Evolutionary conservation across 64 coral and sea anemone genomes (phyloP).

Genomic region (Hydrozoanthus tunicans): DNA sequence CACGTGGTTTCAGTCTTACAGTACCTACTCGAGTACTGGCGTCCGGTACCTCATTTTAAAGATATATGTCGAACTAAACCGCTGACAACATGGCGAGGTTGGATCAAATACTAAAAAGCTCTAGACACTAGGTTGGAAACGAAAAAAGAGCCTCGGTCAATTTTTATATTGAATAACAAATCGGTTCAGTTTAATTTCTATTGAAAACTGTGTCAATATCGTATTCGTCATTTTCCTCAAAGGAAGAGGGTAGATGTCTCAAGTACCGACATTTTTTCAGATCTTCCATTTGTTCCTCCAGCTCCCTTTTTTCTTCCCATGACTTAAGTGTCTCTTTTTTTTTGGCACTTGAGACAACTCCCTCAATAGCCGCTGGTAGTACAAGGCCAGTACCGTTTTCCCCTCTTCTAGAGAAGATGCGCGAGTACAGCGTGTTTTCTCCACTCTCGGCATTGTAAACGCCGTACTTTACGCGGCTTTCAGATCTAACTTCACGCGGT

Average conservation of each 20-base stretch:
- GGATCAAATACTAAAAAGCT: too few relatives aligned
- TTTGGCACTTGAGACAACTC: background rate
- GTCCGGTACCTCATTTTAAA: too few relatives aligned
- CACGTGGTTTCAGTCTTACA: too few relatives aligned
- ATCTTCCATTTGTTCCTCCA: conserved; percentile 28
- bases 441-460: background rate
- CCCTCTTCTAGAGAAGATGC: background rate
- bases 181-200: background rate
- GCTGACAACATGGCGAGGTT: too few relatives aligned
- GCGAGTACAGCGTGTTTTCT: background rate
- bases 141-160: too few relatives aligned
- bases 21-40: too few relatives aligned
- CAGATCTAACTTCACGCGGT: background rate
- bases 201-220: background rate
- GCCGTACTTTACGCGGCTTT: background rate
- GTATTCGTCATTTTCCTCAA: conserved; percentile 13
- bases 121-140: too few relatives aligned
- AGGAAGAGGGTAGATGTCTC: conserved; percentile 24
- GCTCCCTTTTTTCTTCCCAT: background rate
- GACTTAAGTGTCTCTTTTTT: background rate
- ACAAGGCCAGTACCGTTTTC: background rate
- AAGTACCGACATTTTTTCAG: conserved; percentile 51
- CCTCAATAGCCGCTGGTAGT: background rate
- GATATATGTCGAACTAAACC: too few relatives aligned
- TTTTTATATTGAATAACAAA: too few relatives aligned